A percentile compares a stretch with the other conserved stretches of the same genome.
Evolutionary conservation across 2,797 vertebrate genomes (phyloP).

Genomic region (Cynopterus sphinx): DNA sequence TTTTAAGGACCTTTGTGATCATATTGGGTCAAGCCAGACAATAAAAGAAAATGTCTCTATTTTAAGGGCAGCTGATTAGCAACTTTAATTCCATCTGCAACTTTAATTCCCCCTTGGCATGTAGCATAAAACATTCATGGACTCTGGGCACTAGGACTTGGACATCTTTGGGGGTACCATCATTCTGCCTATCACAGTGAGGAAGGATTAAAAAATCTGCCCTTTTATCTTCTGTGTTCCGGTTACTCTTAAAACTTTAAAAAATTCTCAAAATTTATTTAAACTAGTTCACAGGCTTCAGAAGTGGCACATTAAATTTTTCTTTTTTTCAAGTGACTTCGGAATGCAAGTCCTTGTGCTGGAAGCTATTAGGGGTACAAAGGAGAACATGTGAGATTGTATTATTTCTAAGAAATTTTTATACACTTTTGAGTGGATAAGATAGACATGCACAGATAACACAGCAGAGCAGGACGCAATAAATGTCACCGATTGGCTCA

Average conservation of each 20-base stretch:
- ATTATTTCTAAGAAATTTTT: conserved; percentile 7
- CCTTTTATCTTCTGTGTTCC: not conserved
- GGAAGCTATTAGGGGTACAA: not conserved
- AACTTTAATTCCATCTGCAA: not conserved
- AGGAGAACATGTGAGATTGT: not conserved
- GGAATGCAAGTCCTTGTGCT: not conserved
- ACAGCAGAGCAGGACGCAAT: not conserved
- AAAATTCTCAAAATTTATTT: conserved; percentile 26
- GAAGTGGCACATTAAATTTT: not conserved
- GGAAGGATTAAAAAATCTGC: not conserved
- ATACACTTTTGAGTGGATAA: not conserved
- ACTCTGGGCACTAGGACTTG: not conserved
- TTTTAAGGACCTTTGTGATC: not conserved
- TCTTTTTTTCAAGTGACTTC: conserved; percentile 12
- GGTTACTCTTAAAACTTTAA: not conserved
- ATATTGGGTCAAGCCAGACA: not conserved
- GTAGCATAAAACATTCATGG: not conserved
- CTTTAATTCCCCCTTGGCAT: not conserved
- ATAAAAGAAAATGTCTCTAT: not conserved
- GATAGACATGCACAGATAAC: not conserved
- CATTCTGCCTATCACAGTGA: not conserved
- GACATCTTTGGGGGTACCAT: not conserved
- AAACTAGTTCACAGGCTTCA: not conserved
- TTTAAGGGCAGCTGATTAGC: not conserved
- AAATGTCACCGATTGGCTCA: not conserved